Conservation (phyloP, 2,888 invertebrate species). For the Drosophila birchii region DNA sequence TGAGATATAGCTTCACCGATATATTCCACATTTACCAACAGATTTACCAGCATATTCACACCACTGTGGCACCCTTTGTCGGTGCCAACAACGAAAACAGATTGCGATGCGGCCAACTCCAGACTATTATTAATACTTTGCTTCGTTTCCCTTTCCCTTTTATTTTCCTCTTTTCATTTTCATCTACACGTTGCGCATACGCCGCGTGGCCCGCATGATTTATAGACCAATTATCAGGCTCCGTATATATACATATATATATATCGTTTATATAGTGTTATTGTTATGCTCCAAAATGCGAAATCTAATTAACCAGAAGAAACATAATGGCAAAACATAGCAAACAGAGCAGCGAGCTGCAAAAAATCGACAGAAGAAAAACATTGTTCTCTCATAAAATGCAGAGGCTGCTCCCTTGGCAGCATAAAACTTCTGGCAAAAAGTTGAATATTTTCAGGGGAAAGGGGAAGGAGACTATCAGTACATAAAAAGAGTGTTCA, state of each 20-base stretch:
- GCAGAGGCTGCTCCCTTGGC: slow-evolving; percentile 4
- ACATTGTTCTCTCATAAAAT: slow-evolving; percentile 17
- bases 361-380: slow-evolving; percentile 1
- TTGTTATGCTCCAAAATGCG: slow-evolving; percentile 24
- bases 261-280: not conserved
- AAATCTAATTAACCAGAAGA: slow-evolving; percentile 46
- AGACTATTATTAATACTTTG: slow-evolving; percentile 33
- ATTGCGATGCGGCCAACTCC: slow-evolving; percentile 23
- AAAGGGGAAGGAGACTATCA: not conserved
- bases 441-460: slow-evolving; percentile 7
- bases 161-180: not conserved
- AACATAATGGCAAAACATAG: slow-evolving; percentile 17
- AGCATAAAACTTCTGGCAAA: slow-evolving; percentile 19
- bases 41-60: too few relatives aligned
- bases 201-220: slow-evolving; percentile 35
- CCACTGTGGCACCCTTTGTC: slow-evolving; percentile 1
- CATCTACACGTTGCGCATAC: slow-evolving; percentile 37
- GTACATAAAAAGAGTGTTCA: slow-evolving; percentile 17
- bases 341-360: not conserved
- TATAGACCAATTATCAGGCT: slow-evolving; percentile 42
- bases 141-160: slow-evolving; percentile 4
- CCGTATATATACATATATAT: not conserved
- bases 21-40: too few relatives aligned
- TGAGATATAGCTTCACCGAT: too few relatives aligned
- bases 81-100: slow-evolving; percentile 30